These are phyloP conservation scores for Megaustenia siamemsis DNA, from an alignment of 2,888 invertebrate genomes.

Conservation along the genomic window DNA sequence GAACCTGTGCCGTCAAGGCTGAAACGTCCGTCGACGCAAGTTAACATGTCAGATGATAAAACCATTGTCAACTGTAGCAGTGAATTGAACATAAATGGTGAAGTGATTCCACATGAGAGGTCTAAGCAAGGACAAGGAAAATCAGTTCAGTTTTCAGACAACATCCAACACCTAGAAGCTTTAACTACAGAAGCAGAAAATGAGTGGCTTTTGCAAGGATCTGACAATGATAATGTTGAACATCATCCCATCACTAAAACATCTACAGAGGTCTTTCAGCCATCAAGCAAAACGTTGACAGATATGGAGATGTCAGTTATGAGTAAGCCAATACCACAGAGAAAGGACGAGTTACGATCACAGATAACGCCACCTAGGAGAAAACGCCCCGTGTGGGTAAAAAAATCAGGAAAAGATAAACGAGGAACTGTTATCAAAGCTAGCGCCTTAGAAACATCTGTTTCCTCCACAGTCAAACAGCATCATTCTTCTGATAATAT, in stretches of 20 bases:
- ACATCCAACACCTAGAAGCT: constrained; percentile 35
- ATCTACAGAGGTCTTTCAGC: not conserved
- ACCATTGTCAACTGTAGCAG: not conserved
- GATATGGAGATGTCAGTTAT: not conserved
- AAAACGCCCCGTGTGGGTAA: constrained; percentile 37
- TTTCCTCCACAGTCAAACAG: not conserved
- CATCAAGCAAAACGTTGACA: no score
- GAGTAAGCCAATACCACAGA: not conserved
- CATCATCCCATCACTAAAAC: not conserved
- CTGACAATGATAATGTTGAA: no score
- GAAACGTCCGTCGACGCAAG: not conserved
- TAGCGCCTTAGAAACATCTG: not conserved
- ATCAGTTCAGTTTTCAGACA: constrained; percentile 48
- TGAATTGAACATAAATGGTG: constrained; percentile 4
- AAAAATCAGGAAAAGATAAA: constrained; percentile 5
- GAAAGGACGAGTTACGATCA: not conserved
- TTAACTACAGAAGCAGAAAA: not conserved
- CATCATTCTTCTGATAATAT: constrained; percentile 14
- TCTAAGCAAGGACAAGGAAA: not conserved
- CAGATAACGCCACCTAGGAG: constrained; percentile 24
- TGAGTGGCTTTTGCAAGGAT: not conserved
- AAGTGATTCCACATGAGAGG: not conserved
- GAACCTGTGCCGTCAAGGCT: not conserved
- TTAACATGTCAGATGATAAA: not conserved
- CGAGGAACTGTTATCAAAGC: not conserved